These are phyloP conservation scores for Drosophila recens DNA, from an alignment of 2,888 invertebrate species.

Conservation along the genomic window DNA sequence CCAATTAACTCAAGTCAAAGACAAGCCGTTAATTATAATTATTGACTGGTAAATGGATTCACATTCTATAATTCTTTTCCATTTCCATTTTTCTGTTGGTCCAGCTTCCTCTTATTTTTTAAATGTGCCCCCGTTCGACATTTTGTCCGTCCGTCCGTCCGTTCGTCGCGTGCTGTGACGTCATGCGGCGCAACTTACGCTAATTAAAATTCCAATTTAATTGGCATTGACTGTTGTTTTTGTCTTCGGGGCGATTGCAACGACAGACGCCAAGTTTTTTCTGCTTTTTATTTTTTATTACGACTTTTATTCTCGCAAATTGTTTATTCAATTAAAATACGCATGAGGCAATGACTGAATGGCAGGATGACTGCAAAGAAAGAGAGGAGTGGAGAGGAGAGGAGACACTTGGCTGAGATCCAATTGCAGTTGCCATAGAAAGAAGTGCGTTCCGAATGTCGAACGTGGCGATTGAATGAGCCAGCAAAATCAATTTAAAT, in stretches of 20 bases:
- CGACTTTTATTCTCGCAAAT: conserved; percentile 41
- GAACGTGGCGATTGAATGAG: conserved; percentile 51
- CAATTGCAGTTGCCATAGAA: conserved; percentile 35
- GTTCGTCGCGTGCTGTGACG: conserved; percentile 50
- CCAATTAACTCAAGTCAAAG: conserved; percentile 4
- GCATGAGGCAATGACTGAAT: conserved; percentile 49
- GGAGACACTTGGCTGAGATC: conserved; percentile 19
- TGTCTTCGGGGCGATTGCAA: conserved; percentile 74
- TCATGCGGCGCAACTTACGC: conserved; percentile 70
- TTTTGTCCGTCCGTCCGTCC: conserved; percentile 7
- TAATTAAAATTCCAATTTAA: conserved; percentile 83
- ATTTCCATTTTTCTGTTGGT: background rate
- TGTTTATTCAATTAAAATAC: conserved; percentile 81
- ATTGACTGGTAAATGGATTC: conserved; percentile 9
- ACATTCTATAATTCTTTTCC: background rate
- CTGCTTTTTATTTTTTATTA: conserved; percentile 20
- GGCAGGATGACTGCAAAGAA: background rate
- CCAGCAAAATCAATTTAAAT: conserved; percentile 78
- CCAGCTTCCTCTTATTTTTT: background rate
- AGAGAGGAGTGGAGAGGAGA: background rate
- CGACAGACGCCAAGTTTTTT: conserved; percentile 20
- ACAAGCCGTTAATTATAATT: conserved; percentile 8
- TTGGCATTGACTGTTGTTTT: conserved; percentile 78
- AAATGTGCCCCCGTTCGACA: conserved; percentile 7
- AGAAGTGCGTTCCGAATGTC: conserved; percentile 27